phyloP scores from a whole-genome alignment of 2,113 vertebrate genomes.

The Silurus glanis region DNA sequence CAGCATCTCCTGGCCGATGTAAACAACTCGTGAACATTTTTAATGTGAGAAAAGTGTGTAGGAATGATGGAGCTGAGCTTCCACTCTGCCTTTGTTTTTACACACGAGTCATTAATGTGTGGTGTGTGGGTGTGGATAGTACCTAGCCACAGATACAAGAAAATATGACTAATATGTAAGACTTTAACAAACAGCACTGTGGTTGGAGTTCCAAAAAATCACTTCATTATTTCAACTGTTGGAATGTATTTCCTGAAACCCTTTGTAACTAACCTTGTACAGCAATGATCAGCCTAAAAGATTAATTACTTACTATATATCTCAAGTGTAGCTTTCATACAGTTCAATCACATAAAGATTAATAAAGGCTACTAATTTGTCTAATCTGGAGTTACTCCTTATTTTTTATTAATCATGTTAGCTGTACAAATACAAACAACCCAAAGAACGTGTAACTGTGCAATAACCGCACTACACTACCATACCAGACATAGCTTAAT shows the following conservation, averaged over 20 bases:
- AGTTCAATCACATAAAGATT: neutral
- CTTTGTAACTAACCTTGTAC: too few relatives aligned
- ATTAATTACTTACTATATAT: neutral
- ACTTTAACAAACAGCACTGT: neutral
- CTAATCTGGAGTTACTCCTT: neutral
- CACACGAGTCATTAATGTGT: neutral
- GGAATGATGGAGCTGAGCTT: neutral
- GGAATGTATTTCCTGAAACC: neutral
- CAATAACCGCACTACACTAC: neutral
- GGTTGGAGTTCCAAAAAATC: neutral
- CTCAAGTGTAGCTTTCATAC: neutral
- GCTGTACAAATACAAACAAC: neutral
- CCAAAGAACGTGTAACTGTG: neutral
- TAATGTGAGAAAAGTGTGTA: neutral
- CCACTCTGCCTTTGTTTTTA: neutral
- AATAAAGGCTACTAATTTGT: neutral
- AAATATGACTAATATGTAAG: neutral
- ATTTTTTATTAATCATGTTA: neutral
- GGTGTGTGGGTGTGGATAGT: neutral
- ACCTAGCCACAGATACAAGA: neutral
- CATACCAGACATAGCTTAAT: neutral
- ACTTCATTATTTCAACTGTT: neutral
- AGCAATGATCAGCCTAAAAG: too few relatives aligned
- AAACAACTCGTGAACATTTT: neutral
- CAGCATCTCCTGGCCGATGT: neutral